Conservation (phyloP, 1,140 invertebrate species). For the Paramacrobiotus metropolitanus region DNA sequence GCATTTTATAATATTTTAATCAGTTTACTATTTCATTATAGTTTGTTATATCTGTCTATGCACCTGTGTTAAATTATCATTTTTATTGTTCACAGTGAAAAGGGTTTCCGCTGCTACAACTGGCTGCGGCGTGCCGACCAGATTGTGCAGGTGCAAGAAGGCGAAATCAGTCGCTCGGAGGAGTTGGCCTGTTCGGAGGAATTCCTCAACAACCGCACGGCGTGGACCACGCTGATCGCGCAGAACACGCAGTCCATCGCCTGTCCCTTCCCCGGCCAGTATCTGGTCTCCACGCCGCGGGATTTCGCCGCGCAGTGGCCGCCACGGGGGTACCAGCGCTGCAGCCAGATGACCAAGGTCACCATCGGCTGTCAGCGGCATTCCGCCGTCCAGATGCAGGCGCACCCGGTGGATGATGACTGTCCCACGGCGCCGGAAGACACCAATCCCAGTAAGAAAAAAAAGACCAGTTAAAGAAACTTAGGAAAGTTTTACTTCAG, state of each 20-base stretch:
- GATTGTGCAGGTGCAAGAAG: conserved; percentile 1
- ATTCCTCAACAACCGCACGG: background rate
- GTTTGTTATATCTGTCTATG: too few species aligned
- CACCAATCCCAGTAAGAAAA: background rate
- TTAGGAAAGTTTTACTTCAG: too few species aligned
- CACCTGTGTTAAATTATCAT: too few species aligned
- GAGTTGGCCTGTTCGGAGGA: background rate
- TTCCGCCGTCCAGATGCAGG: background rate
- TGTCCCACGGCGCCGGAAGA: background rate
- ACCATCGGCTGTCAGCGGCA: background rate
- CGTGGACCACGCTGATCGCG: background rate
- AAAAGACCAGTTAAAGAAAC: too few species aligned
- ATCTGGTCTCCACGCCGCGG: background rate
- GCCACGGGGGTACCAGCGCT: too few species aligned
- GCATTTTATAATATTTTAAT: too few species aligned
- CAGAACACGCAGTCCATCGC: background rate
- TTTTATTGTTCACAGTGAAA: background rate
- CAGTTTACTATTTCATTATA: too few species aligned
- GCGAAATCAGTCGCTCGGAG: background rate
- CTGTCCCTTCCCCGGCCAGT: background rate
- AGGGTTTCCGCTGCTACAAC: background rate
- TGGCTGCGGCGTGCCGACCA: background rate
- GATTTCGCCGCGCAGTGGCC: background rate
- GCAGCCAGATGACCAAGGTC: background rate
- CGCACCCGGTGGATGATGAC: background rate